These are phyloP conservation scores for Sebastes steindachneri DNA, from an alignment of 2,797 vertebrate species.

Conservation along the genomic window DNA sequence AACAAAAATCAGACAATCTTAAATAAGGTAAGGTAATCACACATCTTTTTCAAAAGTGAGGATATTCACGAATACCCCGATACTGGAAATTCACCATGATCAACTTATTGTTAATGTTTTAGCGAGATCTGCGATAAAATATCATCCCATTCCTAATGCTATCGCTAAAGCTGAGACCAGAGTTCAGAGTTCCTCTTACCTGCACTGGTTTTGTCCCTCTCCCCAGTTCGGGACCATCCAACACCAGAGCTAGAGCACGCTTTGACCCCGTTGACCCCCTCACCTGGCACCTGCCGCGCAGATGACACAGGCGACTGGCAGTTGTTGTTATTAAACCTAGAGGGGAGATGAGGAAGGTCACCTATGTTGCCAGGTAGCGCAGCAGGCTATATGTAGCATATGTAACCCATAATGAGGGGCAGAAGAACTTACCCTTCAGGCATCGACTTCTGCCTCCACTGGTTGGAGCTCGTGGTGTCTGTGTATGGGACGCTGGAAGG, in stretches of 20 bases:
- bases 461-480: constrained; percentile 85
- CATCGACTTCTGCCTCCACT: constrained; percentile 93
- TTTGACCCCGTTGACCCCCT: constrained; percentile 86
- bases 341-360: constrained; percentile 14
- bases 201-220: constrained; percentile 75
- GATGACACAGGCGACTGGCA: constrained; percentile 90
- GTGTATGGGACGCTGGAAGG: constrained; percentile 89
- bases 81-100: no score
- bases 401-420: background rate
- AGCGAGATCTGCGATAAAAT: no score
- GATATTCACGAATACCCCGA: no score
- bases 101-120: no score
- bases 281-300: constrained; percentile 87
- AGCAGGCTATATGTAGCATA: background rate
- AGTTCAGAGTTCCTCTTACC: constrained; percentile 52
- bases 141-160: no score
- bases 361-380: background rate
- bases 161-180: background rate
- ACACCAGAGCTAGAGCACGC: constrained; percentile 63
- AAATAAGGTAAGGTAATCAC: no score
- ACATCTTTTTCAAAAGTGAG: no score
- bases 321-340: constrained; percentile 93
- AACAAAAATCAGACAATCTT: no score
- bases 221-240: constrained; percentile 88
- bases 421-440: constrained; percentile 89